These are phyloP conservation scores for Leptatherina wallacei DNA, from an alignment of 2,797 vertebrate genomes.

Conservation along the genomic window DNA sequence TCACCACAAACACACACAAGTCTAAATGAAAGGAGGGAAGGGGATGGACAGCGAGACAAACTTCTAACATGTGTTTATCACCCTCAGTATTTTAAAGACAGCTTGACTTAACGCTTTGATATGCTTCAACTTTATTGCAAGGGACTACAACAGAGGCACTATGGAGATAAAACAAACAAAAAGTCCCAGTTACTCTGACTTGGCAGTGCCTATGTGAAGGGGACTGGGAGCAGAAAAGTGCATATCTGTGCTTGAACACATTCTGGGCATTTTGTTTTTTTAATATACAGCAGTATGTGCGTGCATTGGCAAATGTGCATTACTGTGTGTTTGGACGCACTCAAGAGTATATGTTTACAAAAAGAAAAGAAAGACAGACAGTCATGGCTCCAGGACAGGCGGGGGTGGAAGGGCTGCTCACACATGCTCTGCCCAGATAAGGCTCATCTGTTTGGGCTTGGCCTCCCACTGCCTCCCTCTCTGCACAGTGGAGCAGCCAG, in stretches of 20 bases:
- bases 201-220: conserved; percentile 44
- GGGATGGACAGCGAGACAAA: conserved; percentile 45
- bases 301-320: conserved; percentile 1
- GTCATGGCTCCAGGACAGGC: conserved; percentile 72
- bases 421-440: conserved; percentile 85
- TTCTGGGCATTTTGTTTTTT: conserved; percentile 39
- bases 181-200: conserved; percentile 50
- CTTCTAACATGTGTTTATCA: conserved; percentile 72
- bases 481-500: conserved; percentile 70
- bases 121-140: conserved; percentile 68
- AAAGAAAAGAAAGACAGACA: conserved; percentile 74
- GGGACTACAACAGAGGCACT: conserved; percentile 60
- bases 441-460: conserved; percentile 81
- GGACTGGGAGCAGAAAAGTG: conserved; percentile 52
- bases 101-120: conserved; percentile 69
- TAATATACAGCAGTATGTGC: conserved; percentile 36
- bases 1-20: conserved; percentile 26
- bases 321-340: conserved; percentile 57
- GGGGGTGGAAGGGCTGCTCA: conserved; percentile 75
- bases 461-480: conserved; percentile 78
- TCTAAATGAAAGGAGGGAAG: conserved; percentile 40
- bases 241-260: conserved; percentile 57
- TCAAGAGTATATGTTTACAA: conserved; percentile 68
- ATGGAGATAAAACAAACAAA: conserved; percentile 64
- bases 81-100: conserved; percentile 60